Conservation (phyloP, 1,140 invertebrate species). For the Coptotermes formosanus region DNA sequence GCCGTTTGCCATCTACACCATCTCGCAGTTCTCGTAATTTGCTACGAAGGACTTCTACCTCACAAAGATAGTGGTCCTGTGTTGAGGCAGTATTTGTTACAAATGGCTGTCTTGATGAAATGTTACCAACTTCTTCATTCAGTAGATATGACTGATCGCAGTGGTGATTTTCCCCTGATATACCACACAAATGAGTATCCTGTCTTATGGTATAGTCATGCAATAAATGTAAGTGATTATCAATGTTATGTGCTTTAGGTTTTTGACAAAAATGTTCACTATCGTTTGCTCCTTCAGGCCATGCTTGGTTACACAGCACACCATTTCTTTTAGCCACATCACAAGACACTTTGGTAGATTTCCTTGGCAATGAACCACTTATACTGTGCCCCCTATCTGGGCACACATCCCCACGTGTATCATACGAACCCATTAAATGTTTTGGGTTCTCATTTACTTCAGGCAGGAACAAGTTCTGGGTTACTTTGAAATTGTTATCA, state of each 20-base stretch:
- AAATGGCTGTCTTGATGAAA: background rate
- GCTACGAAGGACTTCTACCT: conserved; percentile 1
- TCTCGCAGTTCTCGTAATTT: conserved; percentile 25
- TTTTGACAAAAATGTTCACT: background rate
- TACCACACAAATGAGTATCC: background rate
- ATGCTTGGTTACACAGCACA: background rate
- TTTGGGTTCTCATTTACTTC: background rate
- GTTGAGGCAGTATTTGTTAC: background rate
- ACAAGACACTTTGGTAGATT: background rate
- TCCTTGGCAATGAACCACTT: background rate
- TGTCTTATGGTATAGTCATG: background rate
- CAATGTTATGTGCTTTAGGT: background rate
- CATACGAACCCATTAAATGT: background rate
- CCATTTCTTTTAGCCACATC: background rate
- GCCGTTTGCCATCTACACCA: conserved; percentile 26
- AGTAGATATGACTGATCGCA: background rate
- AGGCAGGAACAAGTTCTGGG: background rate
- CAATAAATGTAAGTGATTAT: background rate
- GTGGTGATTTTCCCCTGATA: background rate
- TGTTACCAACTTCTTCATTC: background rate
- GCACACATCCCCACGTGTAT: background rate
- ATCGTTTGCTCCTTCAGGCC: background rate
- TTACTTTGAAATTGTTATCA: background rate
- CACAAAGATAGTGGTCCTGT: background rate
- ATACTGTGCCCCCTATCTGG: background rate